Conservation (phyloP, 2,113 vertebrate species). For the Crypturellus undulatus region DNA sequence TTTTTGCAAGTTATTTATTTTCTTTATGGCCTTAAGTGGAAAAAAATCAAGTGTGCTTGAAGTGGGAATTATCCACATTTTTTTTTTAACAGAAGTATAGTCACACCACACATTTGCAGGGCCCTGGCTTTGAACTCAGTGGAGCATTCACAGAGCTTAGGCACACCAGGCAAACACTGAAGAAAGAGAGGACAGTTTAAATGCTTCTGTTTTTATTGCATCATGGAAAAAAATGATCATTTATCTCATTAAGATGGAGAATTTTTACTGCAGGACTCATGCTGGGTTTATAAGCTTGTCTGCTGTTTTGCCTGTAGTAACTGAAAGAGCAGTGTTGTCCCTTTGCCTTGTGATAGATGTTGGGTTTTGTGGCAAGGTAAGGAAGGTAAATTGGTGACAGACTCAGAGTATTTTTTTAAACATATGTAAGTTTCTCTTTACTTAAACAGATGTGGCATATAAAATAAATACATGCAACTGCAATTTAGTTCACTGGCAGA, state of each 20-base stretch:
- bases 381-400: constrained; percentile 47
- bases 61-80: constrained; percentile 54
- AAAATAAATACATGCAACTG: constrained; percentile 19
- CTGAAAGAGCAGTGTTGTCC: constrained; percentile 9
- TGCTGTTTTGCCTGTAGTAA: not conserved
- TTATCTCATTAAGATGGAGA: constrained; percentile 55
- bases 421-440: not conserved
- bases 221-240: constrained; percentile 57
- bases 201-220: constrained; percentile 26
- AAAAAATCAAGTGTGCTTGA: constrained; percentile 62
- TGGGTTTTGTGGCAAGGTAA: constrained; percentile 5
- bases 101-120: not conserved
- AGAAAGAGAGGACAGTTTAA: constrained; percentile 26
- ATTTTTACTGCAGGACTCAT: constrained; percentile 29
- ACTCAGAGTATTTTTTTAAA: not conserved
- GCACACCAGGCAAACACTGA: constrained; percentile 1
- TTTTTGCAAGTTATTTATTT: constrained; percentile 68
- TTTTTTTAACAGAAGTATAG: constrained; percentile 40
- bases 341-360: not conserved
- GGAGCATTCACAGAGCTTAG: constrained; percentile 9
- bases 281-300: constrained; percentile 7
- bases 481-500: constrained; percentile 23
- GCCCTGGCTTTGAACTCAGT: constrained; percentile 30
- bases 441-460: constrained; percentile 5
- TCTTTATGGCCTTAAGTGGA: constrained; percentile 58